These are phyloP conservation scores for Xerus rutilus DNA, from an alignment of 2,797 vertebrate genomes.

Conservation along the genomic window DNA sequence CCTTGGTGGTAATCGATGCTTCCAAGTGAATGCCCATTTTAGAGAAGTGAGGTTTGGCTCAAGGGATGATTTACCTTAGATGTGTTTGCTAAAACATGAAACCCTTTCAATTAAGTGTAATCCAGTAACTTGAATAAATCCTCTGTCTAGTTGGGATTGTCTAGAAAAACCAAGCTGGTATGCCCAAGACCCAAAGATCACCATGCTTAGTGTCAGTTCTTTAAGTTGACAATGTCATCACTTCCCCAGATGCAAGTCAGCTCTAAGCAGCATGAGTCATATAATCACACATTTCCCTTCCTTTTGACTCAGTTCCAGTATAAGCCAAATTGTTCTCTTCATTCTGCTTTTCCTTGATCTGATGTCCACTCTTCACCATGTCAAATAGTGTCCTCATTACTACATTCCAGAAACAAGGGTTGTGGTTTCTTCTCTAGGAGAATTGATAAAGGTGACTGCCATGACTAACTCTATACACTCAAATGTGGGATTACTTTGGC, in stretches of 20 bases:
- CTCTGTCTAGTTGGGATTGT: fast-evolving
- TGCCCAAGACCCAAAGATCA: neutral
- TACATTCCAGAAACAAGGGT: neutral
- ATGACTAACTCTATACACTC: neutral
- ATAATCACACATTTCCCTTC: neutral
- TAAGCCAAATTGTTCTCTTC: neutral
- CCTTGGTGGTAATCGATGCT: neutral
- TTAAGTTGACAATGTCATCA: neutral
- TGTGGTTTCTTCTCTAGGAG: neutral
- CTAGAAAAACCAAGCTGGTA: neutral
- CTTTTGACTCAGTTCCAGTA: neutral
- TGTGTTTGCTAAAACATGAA: neutral
- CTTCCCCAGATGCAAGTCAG: neutral
- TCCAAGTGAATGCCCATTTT: neutral
- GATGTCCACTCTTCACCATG: neutral
- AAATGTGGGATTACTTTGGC: neutral
- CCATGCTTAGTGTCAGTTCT: neutral
- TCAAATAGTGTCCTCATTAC: neutral
- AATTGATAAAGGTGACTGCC: neutral
- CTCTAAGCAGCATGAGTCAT: neutral
- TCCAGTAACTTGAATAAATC: neutral
- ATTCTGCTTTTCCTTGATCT: neutral
- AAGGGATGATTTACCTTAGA: neutral
- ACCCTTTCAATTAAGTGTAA: neutral
- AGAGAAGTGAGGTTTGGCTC: neutral